Evolutionary conservation across 2,888 invertebrate species (phyloP).

Genomic region (Agelastica alni): DNA sequence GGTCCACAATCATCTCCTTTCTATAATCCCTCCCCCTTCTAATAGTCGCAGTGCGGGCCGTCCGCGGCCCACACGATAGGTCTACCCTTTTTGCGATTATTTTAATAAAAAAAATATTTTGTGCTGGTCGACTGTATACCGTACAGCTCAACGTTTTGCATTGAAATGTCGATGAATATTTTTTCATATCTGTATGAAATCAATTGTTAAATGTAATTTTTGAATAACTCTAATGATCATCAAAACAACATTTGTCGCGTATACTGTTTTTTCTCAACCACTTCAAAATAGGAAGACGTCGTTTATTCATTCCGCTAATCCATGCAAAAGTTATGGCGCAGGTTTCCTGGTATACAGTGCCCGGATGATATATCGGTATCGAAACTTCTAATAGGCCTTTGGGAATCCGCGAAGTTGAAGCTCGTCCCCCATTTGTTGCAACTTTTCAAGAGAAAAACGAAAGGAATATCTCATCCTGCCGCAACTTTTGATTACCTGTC

Average conservation of each 20-base stretch:
- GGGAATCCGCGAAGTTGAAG: slow-evolving; percentile 48
- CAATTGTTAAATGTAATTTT: no score
- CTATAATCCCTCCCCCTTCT: no score
- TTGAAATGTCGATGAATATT: no score
- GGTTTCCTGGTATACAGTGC: slow-evolving; percentile 46
- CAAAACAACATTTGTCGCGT: slow-evolving; percentile 12
- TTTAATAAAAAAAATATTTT: no score
- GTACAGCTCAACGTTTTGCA: no score
- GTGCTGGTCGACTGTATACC: no score
- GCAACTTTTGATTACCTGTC: slow-evolving; percentile 53
- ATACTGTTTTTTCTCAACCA: slow-evolving; percentile 11
- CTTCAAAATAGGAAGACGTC: slow-evolving; percentile 49
- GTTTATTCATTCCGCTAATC: slow-evolving; percentile 57
- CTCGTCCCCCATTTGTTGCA: slow-evolving; percentile 46
- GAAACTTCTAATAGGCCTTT: slow-evolving; percentile 55
- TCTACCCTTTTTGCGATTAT: no score
- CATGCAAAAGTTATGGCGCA: slow-evolving; percentile 56
- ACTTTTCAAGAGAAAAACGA: slow-evolving; percentile 50
- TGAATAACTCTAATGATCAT: no score
- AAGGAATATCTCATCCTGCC: slow-evolving; percentile 49
- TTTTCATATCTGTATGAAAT: no score
- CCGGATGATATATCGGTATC: slow-evolving; percentile 56
- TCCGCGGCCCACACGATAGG: no score
- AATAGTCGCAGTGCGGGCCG: no score
- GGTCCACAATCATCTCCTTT: no score